Base-by-base conservation (phyloP, 1,140 invertebrate species). In the Hyles euphorbiae region DNA sequence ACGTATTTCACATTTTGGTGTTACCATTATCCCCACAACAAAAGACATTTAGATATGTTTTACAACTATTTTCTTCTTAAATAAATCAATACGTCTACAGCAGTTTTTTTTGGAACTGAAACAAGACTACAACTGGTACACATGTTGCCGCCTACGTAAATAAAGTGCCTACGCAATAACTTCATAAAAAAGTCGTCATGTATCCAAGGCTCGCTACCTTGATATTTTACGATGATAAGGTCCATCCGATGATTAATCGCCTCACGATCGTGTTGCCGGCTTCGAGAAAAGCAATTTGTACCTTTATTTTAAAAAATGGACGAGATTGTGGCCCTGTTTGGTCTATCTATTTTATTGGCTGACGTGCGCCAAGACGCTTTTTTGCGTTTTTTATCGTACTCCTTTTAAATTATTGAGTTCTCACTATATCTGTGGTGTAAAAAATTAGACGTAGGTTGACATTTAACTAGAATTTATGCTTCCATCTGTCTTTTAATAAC, bases 261-360 rank as follows among this genome's bases (percentile, higher is more conserved):
- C 60, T 34, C 50, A 50, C 43, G 50, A 56, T 44, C 60, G 54
- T 10, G 34, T 56, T 47, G n/a, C 63, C 51, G 52, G 34, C 51
- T 58, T 61, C 54, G 56, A 46, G 46, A 61, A 58, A 60, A 64
- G 53, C 59, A 70, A 67, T 70, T 70, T 70, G 64, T 70, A 54
- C 57, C 57, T 56, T 61, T 61, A 65, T 64, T 67, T 64, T 62
- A 57, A n/a, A 22, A 50, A 55, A 58, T 43, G 53, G 43, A 48
- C 52, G 9, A 59, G 49, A 54, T 56, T 54, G 44, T 56, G 34
- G 34, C 12, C 44, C 52, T 64, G 49, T 50, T 58, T 60, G 5
- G 11, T 11, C 50, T 54, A 59, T 54, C 40, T 56, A 53, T 58
- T 56, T 53, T 62, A 65, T 61, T 52, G 49, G 63, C 43, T 53